phyloP scores from a whole-genome alignment of 2,888 invertebrate species.

The Aspidiotus rigidus region DNA sequence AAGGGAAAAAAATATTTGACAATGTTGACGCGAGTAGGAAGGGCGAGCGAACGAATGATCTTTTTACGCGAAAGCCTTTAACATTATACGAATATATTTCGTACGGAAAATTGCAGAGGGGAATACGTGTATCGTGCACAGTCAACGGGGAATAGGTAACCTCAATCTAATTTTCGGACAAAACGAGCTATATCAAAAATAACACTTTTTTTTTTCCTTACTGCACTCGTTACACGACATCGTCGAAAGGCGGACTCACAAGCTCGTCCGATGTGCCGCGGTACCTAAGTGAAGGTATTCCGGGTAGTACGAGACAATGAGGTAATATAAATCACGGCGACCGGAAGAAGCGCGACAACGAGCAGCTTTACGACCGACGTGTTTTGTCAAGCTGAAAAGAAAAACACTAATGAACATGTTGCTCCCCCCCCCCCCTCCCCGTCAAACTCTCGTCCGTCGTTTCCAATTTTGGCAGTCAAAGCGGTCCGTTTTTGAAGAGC shows the following conservation, averaged over 20 bases:
- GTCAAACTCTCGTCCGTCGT: not conserved
- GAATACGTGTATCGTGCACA: conserved; percentile 12
- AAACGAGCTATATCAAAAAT: conserved; percentile 26
- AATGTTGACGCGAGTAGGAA: not conserved
- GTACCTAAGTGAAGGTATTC: not conserved
- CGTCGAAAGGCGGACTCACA: too few relatives aligned
- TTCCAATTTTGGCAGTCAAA: not conserved
- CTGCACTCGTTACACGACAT: not conserved
- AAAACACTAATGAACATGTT: conserved; percentile 15
- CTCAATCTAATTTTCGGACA: conserved; percentile 28
- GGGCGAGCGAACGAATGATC: not conserved
- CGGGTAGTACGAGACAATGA: not conserved
- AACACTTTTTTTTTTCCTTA: conserved; percentile 13
- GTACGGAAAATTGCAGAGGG: conserved; percentile 19
- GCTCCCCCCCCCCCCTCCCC: not conserved
- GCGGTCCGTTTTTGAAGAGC: too few relatives aligned
- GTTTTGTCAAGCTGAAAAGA: conserved; percentile 14
- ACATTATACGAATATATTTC: not conserved
- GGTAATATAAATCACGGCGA: conserved; percentile 14
- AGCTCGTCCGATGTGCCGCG: not conserved
- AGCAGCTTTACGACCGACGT: conserved; percentile 9
- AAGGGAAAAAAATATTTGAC: not conserved
- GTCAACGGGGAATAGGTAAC: conserved; percentile 21
- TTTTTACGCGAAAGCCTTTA: conserved; percentile 1
- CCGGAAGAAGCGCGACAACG: conserved; percentile 5